Evolutionary conservation across 2,797 vertebrate species (phyloP).

Genomic region (Premnoplex brunnescens): DNA sequence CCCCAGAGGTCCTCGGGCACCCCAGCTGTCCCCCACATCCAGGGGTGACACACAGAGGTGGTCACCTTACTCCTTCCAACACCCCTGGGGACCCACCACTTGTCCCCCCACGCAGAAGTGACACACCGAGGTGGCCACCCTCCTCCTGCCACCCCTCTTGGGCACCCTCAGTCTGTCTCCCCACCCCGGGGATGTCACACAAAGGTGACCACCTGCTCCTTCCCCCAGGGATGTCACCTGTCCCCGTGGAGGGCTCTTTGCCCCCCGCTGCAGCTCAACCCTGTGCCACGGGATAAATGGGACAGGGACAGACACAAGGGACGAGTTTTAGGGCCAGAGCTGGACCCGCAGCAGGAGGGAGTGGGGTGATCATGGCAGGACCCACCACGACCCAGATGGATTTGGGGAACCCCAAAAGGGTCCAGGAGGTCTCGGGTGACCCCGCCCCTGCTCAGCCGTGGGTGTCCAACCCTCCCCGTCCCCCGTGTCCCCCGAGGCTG

Average conservation of each 20-base stretch:
- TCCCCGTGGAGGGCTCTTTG: not conserved
- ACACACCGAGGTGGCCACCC: not conserved
- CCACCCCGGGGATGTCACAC: not conserved
- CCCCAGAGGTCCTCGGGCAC: too few species aligned
- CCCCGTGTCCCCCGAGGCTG: rapidly evolving
- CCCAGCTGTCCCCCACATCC: not conserved
- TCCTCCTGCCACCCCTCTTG: not conserved
- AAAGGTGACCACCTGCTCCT: not conserved
- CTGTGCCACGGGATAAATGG: rapidly evolving
- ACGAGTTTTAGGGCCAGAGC: not conserved
- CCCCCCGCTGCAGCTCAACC: rapidly evolving
- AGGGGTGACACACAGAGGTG: not conserved
- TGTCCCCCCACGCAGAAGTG: not conserved
- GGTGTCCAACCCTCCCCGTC: not conserved
- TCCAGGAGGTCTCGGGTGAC: rapidly evolving
- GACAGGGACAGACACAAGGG: rapidly evolving
- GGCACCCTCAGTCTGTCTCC: not conserved
- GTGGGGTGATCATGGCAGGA: rapidly evolving
- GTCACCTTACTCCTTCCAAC: not conserved
- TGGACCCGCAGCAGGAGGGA: not conserved
- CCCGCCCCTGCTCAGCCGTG: rapidly evolving
- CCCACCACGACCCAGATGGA: not conserved
- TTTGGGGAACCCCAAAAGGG: not conserved
- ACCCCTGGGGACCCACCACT: not conserved
- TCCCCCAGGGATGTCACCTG: not conserved